Evolutionary conservation across 2,797 vertebrate genomes (phyloP).

Genomic region (Phrynocephalus vlangalii): DNA sequence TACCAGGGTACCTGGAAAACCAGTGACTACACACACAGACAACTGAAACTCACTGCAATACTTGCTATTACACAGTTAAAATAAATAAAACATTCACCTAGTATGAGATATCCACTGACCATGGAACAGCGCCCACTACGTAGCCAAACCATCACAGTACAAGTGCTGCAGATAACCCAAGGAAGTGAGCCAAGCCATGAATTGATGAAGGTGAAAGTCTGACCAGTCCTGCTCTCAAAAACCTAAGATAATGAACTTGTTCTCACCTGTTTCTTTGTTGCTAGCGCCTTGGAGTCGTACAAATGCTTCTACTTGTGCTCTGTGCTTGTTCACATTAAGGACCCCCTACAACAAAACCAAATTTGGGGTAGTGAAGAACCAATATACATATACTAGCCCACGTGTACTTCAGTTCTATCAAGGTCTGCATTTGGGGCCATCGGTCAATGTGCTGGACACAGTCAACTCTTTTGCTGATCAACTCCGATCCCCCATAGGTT

Average conservation of each 20-base stretch:
- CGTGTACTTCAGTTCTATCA: not conserved
- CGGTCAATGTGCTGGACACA: not conserved
- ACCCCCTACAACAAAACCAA: constrained; percentile 81
- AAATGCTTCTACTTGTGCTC: constrained; percentile 89
- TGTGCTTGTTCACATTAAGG: constrained; percentile 91
- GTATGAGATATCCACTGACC: not conserved
- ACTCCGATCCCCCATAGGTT: not conserved
- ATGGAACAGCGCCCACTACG: not conserved
- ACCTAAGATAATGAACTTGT: no score
- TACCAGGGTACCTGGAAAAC: no score
- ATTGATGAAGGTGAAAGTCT: not conserved
- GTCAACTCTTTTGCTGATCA: not conserved
- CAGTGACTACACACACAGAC: no score
- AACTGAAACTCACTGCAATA: not conserved
- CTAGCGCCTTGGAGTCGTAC: constrained; percentile 83
- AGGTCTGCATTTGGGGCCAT: not conserved
- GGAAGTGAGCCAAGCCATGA: not conserved
- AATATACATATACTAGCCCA: not conserved
- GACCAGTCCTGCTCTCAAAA: not conserved
- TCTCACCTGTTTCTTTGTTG: constrained; percentile 84
- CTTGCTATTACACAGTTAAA: not conserved
- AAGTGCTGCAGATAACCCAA: no score
- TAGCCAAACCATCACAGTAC: not conserved
- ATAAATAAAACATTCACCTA: not conserved
- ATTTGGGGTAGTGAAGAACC: not conserved